Base-by-base conservation (phyloP, 2,888 invertebrate species). In the Agrochola lota region DNA sequence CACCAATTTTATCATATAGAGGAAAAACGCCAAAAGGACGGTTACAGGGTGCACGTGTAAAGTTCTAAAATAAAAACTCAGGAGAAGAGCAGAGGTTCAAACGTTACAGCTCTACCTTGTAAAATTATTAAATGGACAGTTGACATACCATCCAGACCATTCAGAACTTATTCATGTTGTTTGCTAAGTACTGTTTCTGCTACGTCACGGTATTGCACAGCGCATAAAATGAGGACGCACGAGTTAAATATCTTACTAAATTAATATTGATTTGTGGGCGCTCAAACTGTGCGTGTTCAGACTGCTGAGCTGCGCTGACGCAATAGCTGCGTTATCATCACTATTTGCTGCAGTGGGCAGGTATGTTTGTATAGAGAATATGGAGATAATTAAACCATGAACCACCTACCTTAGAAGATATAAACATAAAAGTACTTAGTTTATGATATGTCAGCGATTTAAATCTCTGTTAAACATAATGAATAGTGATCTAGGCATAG, bases 231-330 rank as follows among this genome's bases (percentile, higher is more conserved):
- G 77, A 57, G 77, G 52, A 55, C 85, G 71, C 71, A 67, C 59
- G 49, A 73, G 67, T 55, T 71, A 60, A n/a, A 55, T 74, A 82
- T 78, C 75, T 67, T 70, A 67, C 74, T 78, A 77, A 85, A 85
- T 87, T 80, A 80, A 87, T 85, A 85, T 80, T 83, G 78, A 87
- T 83, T 83, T 85, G 69, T 82, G 59, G n/a, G 40, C 70, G 55
- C 59, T 74, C 64, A 78, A 77, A 77, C 49, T 72, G 60, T 77
- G 64, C 75, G 49, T 60, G 69, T 60, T 30, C 9, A 4, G 57
- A 62, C n/a, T 67, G 49, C 5, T 59, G 55, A 40, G 49, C 20
- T 78, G 59, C 63, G 43, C 57, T 78, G 68, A 71, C 59, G 71
- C 75, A 80, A 73, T 74, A 52, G 40, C 74, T 74, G 68, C 63